phyloP scores from a whole-genome alignment of 2,888 invertebrate genomes.

The Pseudanteris insignis region DNA sequence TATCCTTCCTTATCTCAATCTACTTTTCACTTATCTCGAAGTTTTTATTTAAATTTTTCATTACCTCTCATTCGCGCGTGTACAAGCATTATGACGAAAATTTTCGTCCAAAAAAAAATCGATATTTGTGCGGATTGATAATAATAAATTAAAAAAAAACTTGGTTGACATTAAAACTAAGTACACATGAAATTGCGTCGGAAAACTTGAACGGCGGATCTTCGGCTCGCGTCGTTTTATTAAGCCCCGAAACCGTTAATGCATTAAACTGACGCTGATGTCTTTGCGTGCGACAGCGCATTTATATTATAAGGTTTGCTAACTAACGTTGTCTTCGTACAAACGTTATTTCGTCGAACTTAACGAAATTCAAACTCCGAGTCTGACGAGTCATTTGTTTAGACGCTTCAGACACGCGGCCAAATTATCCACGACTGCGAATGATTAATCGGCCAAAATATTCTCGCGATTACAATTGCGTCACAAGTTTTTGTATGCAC shows the following conservation, averaged over 20 bases:
- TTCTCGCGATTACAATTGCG: no score
- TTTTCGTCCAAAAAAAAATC: no score
- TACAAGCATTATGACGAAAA: no score
- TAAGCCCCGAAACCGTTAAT: constrained; percentile 20
- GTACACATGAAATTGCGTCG: background rate
- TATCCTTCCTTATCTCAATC: constrained; percentile 1
- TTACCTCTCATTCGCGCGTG: background rate
- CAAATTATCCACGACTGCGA: no score
- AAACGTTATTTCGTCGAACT: constrained; percentile 33
- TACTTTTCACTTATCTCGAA: constrained; percentile 5
- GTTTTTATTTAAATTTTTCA: constrained; percentile 13
- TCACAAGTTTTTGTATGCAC: no score
- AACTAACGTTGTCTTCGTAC: no score
- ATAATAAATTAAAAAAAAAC: no score
- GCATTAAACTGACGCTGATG: constrained; percentile 26
- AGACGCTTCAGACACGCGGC: no score
- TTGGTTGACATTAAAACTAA: no score
- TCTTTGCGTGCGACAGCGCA: constrained; percentile 33
- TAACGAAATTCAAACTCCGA: constrained; percentile 28
- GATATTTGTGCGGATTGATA: no score
- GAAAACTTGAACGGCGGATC: background rate
- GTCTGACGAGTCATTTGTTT: constrained; percentile 40
- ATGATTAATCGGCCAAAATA: no score
- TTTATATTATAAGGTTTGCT: no score
- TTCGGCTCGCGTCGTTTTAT: constrained; percentile 21